phyloP scores from a whole-genome alignment of 2,797 vertebrate genomes.

The Decapterus maruadsi region DNA sequence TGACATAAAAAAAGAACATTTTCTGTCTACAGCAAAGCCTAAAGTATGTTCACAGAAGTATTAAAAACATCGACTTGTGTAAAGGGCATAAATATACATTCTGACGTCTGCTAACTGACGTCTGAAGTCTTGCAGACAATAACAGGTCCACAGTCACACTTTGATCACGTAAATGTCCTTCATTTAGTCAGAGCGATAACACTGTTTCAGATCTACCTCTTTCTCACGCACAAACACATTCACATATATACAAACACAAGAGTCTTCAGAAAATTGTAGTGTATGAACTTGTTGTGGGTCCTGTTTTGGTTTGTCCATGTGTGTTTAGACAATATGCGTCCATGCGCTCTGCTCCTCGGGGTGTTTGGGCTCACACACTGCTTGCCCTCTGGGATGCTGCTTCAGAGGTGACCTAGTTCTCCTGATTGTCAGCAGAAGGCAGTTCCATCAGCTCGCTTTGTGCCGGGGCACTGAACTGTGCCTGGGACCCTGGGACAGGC shows the following conservation, averaged over 20 bases:
- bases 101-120: constrained; percentile 38
- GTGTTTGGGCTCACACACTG: constrained; percentile 53
- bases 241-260: constrained; percentile 48
- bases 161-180: constrained; percentile 19
- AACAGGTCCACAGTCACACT: constrained; percentile 32
- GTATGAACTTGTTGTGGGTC: constrained; percentile 43
- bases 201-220: constrained; percentile 52
- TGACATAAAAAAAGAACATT: constrained; percentile 60
- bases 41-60: constrained; percentile 60
- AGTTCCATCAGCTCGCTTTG: constrained; percentile 81
- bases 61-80: constrained; percentile 67
- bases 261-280: constrained; percentile 21
- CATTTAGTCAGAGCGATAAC: constrained; percentile 42
- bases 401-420: constrained; percentile 87
- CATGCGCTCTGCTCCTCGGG: constrained; percentile 55
- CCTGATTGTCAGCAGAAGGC: constrained; percentile 84
- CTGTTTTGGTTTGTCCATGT: constrained; percentile 11
- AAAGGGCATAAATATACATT: constrained; percentile 79
- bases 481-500: constrained; percentile 71
- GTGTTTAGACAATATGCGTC: constrained; percentile 46
- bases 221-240: constrained; percentile 29
- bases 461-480: constrained; percentile 85
- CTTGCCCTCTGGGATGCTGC: constrained; percentile 73
- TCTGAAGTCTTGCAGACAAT: constrained; percentile 47
- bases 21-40: constrained; percentile 57